phyloP scores from a whole-genome alignment of 2,113 vertebrate genomes.

The Muscicapa adusta region DNA sequence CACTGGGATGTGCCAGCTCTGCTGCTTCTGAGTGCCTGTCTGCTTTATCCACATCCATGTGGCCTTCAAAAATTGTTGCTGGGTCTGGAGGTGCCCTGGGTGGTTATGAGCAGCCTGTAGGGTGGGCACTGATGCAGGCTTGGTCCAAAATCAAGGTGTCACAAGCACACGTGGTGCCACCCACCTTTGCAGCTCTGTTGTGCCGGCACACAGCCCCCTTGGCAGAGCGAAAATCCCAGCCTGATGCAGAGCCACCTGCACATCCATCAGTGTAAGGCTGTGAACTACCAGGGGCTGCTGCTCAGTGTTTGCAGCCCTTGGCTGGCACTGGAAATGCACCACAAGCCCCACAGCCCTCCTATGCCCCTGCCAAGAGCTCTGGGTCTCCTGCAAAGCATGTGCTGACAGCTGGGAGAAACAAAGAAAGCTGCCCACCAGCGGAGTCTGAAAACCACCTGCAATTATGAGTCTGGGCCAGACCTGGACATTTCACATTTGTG shows the following conservation, averaged over 20 bases:
- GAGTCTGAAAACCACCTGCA: background rate
- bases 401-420: background rate
- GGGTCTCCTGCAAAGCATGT: background rate
- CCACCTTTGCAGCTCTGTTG: background rate
- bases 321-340: accelerated
- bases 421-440: background rate
- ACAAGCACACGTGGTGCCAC: accelerated
- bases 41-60: background rate
- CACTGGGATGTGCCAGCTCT: background rate
- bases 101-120: background rate
- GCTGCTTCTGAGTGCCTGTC: background rate
- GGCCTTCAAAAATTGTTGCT: background rate
- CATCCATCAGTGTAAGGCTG: background rate
- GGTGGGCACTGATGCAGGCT: background rate
- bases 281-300: background rate
- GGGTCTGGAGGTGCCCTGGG: background rate
- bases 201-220: accelerated
- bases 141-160: background rate
- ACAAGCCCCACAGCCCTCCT: background rate
- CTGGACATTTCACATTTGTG: background rate
- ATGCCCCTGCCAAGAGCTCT: background rate
- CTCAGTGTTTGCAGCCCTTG: background rate
- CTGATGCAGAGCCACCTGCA: background rate
- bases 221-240: background rate
- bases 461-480: background rate